These are phyloP conservation scores for Hyperoplus lanceolatus DNA, from an alignment of 2,797 vertebrate species.

Conservation along the genomic window DNA sequence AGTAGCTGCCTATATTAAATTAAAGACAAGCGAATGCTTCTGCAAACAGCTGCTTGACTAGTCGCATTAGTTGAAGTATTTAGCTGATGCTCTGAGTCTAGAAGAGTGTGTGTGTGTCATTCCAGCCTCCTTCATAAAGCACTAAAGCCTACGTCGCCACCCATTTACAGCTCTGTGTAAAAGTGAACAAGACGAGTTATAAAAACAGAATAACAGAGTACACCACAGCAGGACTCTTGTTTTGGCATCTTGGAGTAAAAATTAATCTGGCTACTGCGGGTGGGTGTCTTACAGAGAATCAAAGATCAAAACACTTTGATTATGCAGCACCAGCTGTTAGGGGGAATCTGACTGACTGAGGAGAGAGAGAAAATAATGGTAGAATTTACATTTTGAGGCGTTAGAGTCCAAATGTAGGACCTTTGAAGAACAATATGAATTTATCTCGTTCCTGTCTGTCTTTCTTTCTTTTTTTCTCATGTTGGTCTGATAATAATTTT, in stretches of 20 bases:
- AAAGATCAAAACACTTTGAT: slow-evolving; percentile 8
- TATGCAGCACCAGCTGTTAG: slow-evolving; percentile 1
- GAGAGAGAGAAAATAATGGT: background rate
- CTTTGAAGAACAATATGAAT: too few relatives aligned
- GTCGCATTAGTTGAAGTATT: background rate
- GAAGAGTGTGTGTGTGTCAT: background rate
- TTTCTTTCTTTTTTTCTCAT: too few relatives aligned
- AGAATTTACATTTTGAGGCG: background rate
- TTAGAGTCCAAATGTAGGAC: background rate
- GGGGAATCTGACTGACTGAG: background rate
- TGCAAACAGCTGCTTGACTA: slow-evolving; percentile 27
- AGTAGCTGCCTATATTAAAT: slow-evolving; percentile 27
- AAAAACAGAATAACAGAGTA: background rate
- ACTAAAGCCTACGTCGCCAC: background rate
- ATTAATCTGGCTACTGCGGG: background rate
- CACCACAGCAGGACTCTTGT: background rate
- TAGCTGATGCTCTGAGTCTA: background rate
- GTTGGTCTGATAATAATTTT: too few relatives aligned
- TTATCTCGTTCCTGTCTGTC: too few relatives aligned
- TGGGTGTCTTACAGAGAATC: background rate
- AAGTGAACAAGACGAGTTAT: background rate
- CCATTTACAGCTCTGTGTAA: background rate
- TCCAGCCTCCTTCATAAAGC: slow-evolving; percentile 1
- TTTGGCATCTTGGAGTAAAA: background rate
- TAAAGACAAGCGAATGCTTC: slow-evolving; percentile 15